These are phyloP conservation scores for Romanogobio albipinnatus DNA, from an alignment of 2,113 vertebrate genomes.

Conservation along the genomic window DNA sequence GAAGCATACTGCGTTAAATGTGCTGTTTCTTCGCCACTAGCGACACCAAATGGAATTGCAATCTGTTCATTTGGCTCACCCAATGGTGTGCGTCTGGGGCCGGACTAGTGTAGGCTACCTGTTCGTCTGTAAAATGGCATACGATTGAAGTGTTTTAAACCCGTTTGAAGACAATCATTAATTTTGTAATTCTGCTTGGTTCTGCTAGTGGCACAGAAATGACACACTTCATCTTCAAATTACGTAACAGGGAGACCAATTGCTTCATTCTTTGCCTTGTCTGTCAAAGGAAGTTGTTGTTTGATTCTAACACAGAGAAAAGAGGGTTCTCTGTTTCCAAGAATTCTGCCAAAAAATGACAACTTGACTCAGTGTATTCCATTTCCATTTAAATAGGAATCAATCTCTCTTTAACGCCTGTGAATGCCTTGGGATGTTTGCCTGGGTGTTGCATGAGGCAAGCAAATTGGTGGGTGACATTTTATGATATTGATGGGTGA, in stretches of 20 bases:
- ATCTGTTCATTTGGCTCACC: not conserved
- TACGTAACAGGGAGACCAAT: conserved; percentile 12
- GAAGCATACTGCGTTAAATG: conserved; percentile 32
- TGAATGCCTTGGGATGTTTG: conserved; percentile 61
- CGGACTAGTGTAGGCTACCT: not conserved
- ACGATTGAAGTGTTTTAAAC: not conserved
- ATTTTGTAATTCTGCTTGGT: not conserved
- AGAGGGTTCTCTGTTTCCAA: conserved; percentile 47
- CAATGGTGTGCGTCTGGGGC: not conserved
- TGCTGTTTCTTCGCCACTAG: not conserved
- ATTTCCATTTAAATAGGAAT: conserved; percentile 63
- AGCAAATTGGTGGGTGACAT: conserved; percentile 56
- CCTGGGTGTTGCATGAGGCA: conserved; percentile 55
- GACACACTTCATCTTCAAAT: conserved; percentile 8
- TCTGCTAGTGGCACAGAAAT: conserved; percentile 7
- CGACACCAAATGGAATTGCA: conserved; percentile 12
- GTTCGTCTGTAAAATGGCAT: not conserved
- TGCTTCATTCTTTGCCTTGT: not conserved
- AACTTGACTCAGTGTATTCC: conserved; percentile 58
- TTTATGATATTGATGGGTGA: conserved; percentile 44
- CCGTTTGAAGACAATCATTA: not conserved
- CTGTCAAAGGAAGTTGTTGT: conserved; percentile 41
- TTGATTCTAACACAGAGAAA: conserved; percentile 52
- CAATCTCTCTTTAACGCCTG: conserved; percentile 59
- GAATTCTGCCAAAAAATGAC: conserved; percentile 58